These are phyloP conservation scores for Myrmophylax atrothorax DNA, from an alignment of 2,113 vertebrate species.

Conservation along the genomic window DNA sequence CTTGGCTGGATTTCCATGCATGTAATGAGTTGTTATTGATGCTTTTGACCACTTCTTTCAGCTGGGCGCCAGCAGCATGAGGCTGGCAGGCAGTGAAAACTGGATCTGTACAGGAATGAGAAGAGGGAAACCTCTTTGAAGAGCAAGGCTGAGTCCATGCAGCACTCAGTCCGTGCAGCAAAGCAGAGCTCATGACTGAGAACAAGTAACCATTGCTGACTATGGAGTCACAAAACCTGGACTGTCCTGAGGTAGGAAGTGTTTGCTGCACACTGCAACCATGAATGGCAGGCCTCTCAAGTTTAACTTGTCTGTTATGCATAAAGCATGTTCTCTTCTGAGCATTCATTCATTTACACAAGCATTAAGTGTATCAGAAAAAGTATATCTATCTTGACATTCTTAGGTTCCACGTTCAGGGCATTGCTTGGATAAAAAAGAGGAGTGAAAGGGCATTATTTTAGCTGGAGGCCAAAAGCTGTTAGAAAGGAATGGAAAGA, in stretches of 20 bases:
- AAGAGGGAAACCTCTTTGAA: not conserved
- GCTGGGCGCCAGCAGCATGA: not conserved
- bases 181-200: not conserved
- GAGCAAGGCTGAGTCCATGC: not conserved
- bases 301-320: not conserved
- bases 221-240: not conserved
- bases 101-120: not conserved
- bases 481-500: not conserved
- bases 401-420: not conserved
- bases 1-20: not conserved
- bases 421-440: not conserved
- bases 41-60: not conserved
- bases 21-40: not conserved
- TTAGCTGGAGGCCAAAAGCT: conserved; percentile 27
- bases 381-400: not conserved
- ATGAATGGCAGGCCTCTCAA: not conserved
- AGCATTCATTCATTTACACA: not conserved
- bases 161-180: not conserved
- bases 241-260: not conserved
- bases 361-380: not conserved
- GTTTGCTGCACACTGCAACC: rapidly evolving
- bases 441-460: not conserved
- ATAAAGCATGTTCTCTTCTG: not conserved
- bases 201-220: not conserved
- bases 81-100: not conserved